Conservation (phyloP, 2,113 vertebrate species). For the Poeciliopsis occidentalis region DNA sequence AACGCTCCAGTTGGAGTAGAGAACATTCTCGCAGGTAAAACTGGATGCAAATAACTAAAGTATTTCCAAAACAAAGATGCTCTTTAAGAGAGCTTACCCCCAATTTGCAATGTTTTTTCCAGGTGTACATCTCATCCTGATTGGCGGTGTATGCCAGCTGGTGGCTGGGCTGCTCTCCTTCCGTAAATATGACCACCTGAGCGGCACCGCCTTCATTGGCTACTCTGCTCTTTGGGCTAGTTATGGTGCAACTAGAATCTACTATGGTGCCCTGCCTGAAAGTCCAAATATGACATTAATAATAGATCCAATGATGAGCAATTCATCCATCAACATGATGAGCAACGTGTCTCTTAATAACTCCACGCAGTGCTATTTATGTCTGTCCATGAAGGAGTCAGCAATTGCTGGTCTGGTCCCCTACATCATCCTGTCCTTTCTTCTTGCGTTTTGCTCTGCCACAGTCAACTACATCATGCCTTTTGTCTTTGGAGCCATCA, state of each 20-base stretch:
- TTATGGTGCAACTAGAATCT: conserved; percentile 85
- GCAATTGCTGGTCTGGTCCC: conserved; percentile 84
- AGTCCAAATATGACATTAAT: neutral
- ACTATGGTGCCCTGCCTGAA: conserved; percentile 58
- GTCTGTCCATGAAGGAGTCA: conserved; percentile 68
- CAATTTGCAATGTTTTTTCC: neutral
- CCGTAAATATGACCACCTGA: conserved; percentile 88
- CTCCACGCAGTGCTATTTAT: conserved; percentile 21
- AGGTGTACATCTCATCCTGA: conserved; percentile 89
- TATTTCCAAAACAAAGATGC: too few species aligned
- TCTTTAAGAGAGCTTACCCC: neutral
- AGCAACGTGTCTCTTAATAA: conserved; percentile 18
- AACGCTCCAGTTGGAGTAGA: conserved; percentile 74
- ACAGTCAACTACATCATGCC: conserved; percentile 91
- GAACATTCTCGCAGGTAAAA: conserved; percentile 86
- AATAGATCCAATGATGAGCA: neutral
- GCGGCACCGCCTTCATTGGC: conserved; percentile 85
- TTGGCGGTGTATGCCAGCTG: conserved; percentile 87
- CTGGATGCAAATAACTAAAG: neutral
- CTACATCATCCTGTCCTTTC: conserved; percentile 84
- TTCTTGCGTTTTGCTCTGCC: conserved; percentile 88
- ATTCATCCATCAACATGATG: neutral
- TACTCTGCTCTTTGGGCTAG: conserved; percentile 89
- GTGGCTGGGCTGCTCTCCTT: conserved; percentile 87
- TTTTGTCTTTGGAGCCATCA: conserved; percentile 88